Evolutionary conservation across 2,888 invertebrate genomes (phyloP).

Genomic region (Bruchidius siliquastri): DNA sequence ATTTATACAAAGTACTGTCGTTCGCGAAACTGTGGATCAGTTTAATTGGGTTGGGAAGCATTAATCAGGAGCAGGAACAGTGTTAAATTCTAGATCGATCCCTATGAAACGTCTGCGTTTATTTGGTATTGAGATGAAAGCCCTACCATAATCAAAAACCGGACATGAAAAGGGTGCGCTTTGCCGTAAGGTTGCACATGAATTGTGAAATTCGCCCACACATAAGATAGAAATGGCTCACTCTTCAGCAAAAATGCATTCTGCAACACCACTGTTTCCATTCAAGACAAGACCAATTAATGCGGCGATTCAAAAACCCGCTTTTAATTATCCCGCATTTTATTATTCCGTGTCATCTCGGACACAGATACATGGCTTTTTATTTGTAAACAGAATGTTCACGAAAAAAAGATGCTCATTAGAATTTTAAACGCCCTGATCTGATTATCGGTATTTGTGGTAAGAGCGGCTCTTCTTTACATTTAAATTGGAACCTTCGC

Average conservation of each 20-base stretch:
- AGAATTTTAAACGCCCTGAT: conserved; percentile 24
- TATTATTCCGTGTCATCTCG: conserved; percentile 38
- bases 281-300: conserved; percentile 42
- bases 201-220: too few species aligned
- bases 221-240: neutral
- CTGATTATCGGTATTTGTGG: neutral
- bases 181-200: too few species aligned
- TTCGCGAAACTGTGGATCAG: too few species aligned
- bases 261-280: neutral
- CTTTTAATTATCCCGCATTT: conserved; percentile 43
- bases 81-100: too few species aligned
- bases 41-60: too few species aligned
- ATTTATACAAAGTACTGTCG: too few species aligned
- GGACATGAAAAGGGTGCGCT: too few species aligned
- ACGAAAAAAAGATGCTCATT: conserved; percentile 33
- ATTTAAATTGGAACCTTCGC: neutral
- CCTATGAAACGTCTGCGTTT: too few species aligned
- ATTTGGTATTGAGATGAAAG: too few species aligned
- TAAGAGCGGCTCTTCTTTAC: neutral
- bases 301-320: conserved; percentile 41
- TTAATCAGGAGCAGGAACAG: too few species aligned
- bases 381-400: conserved; percentile 43
- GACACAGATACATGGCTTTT: conserved; percentile 34
- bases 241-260: neutral
- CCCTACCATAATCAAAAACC: too few species aligned